phyloP scores from a whole-genome alignment of 2,888 invertebrate species.

The Trichacis sp. region DNA sequence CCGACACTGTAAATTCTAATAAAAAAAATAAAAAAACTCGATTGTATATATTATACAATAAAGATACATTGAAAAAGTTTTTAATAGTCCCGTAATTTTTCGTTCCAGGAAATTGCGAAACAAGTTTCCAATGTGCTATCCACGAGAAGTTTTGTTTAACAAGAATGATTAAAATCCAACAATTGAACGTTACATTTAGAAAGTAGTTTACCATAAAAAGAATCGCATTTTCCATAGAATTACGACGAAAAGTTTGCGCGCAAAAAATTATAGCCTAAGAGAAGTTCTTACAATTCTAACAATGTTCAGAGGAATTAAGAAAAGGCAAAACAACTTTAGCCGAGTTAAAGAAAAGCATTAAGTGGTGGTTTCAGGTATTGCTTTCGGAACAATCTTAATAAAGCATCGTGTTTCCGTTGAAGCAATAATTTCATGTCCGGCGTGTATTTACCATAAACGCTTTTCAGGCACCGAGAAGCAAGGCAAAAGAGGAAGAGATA shows the following conservation, averaged over 20 bases:
- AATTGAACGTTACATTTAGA: too few relatives aligned
- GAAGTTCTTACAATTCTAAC: too few relatives aligned
- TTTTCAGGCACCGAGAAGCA: conserved; percentile 18
- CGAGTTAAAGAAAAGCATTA: conserved; percentile 36
- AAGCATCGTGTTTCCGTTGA: conserved; percentile 39
- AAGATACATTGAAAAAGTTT: conserved; percentile 16
- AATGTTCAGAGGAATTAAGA: too few relatives aligned
- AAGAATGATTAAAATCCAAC: too few relatives aligned
- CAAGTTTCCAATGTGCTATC: conserved; percentile 28
- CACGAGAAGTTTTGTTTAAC: conserved; percentile 31
- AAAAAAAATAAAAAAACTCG: too few relatives aligned
- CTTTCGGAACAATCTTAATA: conserved; percentile 32
- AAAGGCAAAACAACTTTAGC: conserved; percentile 2
- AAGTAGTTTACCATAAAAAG: too few relatives aligned
- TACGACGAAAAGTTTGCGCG: too few relatives aligned
- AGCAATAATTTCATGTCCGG: conserved; percentile 41
- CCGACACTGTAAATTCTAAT: too few relatives aligned
- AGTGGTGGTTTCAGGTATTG: conserved; percentile 31
- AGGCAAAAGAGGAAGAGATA: conserved; percentile 31
- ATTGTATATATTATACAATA: too few relatives aligned
- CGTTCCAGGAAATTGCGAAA: conserved; percentile 21
- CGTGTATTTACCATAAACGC: conserved; percentile 44
- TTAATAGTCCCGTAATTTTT: conserved; percentile 33
- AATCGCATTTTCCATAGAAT: too few relatives aligned
- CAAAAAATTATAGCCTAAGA: too few relatives aligned